Evolutionary conservation across 2,888 invertebrate species (phyloP).

Genomic region (Hydrotaea cyrtoneurina): DNA sequence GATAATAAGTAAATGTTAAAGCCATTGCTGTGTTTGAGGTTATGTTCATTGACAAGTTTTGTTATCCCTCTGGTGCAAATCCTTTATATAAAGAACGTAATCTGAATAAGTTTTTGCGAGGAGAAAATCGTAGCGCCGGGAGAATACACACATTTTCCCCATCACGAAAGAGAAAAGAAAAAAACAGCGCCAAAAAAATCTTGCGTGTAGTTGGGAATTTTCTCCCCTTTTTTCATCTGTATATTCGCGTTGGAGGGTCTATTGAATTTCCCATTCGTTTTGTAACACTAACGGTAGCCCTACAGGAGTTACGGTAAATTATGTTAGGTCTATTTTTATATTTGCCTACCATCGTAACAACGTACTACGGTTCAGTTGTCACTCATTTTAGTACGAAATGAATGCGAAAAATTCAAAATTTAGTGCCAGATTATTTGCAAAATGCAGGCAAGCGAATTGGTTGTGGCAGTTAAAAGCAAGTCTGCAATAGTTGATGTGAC

Average conservation of each 20-base stretch:
- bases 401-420: too few species aligned
- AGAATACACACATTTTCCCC: not conserved
- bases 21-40: conserved; percentile 71
- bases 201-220: conserved; percentile 50
- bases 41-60: conserved; percentile 77
- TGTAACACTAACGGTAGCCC: too few species aligned
- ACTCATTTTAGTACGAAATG: too few species aligned
- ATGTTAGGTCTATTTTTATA: too few species aligned
- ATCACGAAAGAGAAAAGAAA: not conserved
- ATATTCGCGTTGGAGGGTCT: not conserved
- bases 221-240: conserved; percentile 21
- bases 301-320: too few species aligned
- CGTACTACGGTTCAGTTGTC: too few species aligned
- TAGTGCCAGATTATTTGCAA: too few species aligned
- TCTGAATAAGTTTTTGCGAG: conserved; percentile 54
- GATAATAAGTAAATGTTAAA: conserved; percentile 54
- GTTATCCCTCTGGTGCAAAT: conserved; percentile 76
- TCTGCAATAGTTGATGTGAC: too few species aligned
- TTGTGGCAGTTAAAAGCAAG: too few species aligned
- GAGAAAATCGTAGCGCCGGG: not conserved
- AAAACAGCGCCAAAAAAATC: conserved; percentile 29
- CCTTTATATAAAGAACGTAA: conserved; percentile 70
- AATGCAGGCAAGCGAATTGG: too few species aligned
- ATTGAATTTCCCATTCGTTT: too few species aligned
- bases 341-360: too few species aligned